phyloP scores from a whole-genome alignment of 2,113 vertebrate species.

The Seriola rivoliana region DNA sequence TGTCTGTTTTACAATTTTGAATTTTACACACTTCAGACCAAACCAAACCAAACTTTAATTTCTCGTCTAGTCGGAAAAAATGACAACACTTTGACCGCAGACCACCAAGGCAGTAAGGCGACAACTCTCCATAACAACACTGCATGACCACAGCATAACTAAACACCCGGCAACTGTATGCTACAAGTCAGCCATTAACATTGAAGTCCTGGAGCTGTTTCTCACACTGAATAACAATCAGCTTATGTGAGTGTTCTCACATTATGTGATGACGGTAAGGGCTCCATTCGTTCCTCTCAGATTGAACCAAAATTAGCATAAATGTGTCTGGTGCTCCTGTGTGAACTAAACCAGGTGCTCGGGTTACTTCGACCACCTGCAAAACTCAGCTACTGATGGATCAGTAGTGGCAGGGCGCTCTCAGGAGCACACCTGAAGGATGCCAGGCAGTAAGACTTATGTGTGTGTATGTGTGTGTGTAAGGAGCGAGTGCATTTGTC shows the following conservation, averaged over 20 bases:
- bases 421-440: conserved; percentile 68
- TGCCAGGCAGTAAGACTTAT: conserved; percentile 39
- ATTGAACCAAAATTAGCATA: conserved; percentile 58
- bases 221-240: conserved; percentile 74
- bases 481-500: conserved; percentile 7
- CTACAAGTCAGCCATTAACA: conserved; percentile 51
- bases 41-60: conserved; percentile 47
- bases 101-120: conserved; percentile 56
- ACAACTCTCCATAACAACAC: conserved; percentile 56
- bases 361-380: conserved; percentile 65
- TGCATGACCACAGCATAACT: conserved; percentile 61
- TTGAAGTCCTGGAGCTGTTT: conserved; percentile 55
- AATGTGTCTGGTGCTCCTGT: conserved; percentile 68
- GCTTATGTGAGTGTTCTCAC: conserved; percentile 54
- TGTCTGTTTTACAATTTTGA: conserved; percentile 39
- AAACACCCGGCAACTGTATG: conserved; percentile 44
- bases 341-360: conserved; percentile 66
- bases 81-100: conserved; percentile 31
- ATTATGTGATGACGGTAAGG: conserved; percentile 47
- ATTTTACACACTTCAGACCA: conserved; percentile 47
- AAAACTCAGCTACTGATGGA: conserved; percentile 68
- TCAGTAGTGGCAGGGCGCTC: conserved; percentile 66
- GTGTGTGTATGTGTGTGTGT: conserved; percentile 21
- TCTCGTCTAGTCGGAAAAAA: conserved; percentile 52
- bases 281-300: conserved; percentile 40